Base-by-base conservation (phyloP, 1,140 invertebrate genomes). In the Anadara kagoshimensis region DNA sequence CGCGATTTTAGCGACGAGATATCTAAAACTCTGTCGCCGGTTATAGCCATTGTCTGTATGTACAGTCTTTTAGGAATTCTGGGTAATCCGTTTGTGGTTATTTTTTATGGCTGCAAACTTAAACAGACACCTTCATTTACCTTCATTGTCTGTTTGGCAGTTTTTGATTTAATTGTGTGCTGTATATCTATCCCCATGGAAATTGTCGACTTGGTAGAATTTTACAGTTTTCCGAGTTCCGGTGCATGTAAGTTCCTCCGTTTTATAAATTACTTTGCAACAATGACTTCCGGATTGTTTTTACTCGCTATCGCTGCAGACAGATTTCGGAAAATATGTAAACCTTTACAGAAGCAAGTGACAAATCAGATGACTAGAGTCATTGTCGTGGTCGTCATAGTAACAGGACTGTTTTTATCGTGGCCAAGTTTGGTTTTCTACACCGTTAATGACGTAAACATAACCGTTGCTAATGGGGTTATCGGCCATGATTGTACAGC, bases 351-450 rank as follows among this genome's bases (percentile, higher is more conserved):
- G 41, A 53, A 64, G 14, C 62, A 64, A 18, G 36, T 64, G 5
- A 64, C 62, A 16, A 20, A 51, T 20, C 51, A 64, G 51, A 53
- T 53, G 26, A 51, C 62, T 0, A 64, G 51, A 41, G 51, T 64
- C 0, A 64, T 64, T 45, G 45, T 64, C 8, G 22, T 29, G 14
- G 4, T n/a, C n/a, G 62, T 49, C 0, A 36, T 10, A n/a, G 3
- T 64, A 11, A 51, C 53, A 20, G 11, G 45, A 0, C 8, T 64
- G 1, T 45, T 53, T 53, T 45, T 64, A 11, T 64, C 62, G 8
- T 64, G 62, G 62, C 62, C 62, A n/a, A 64, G 62, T 53, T 53
- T 64, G 10, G 45, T 53, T n/a, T 53, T 64, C 36, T 64, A 64
- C 26, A 51, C 22, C 12, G 62, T 64, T 16, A 49, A 41, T 1